Base-by-base conservation (phyloP, 2,888 invertebrate genomes). In the Epinotia brunnichana region DNA sequence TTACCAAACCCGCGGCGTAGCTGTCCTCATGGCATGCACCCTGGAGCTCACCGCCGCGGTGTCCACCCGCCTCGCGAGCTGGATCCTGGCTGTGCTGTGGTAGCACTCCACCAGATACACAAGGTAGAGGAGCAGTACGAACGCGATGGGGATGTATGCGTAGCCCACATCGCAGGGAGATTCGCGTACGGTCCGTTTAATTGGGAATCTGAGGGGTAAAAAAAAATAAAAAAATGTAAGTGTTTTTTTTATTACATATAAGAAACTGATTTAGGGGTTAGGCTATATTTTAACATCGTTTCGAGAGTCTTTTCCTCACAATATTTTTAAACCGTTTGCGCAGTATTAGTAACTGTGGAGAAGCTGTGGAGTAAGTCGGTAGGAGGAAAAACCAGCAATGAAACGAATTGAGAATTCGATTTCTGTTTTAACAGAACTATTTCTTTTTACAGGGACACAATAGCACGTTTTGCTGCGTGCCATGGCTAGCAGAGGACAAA, bases 101-200 rank as follows among this genome's bases (percentile, higher is more conserved):
- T 96, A 97, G 85, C 97, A 97, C 86, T 97, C 97, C 82, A 97
- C 96, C 79, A 97, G 90, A 87, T 97, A 97, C 57, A 97, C 95
- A 78, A 97, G 89, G 89, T 97, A 97, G 48, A 97, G 92, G 85
- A 97, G 95, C 63, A 96, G 94, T 80, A 96, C 95, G 86, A 97
- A 96, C 19, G 96, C 96, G 70, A 97, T 95, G 7, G 97, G 97
- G 76, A 97, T 96, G 90, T 97, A 97, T 74, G 96, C 95, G 92
- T 97, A 97, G 62, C 96, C 97, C 74, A 96, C 96, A 83, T 96
- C 96, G 85, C 97, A 97, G 0, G 97, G 96, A 0, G 96, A 96
- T 82, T 95, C 95, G 63, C 95, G 94, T 10, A 95, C 93, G 44
- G 95, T 95, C 75, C 94, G 92, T 81, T 92, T 95, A 82, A 95